Evolutionary conservation across 2,888 invertebrate species (phyloP).

Genomic region (Argynnis bischoffii): DNA sequence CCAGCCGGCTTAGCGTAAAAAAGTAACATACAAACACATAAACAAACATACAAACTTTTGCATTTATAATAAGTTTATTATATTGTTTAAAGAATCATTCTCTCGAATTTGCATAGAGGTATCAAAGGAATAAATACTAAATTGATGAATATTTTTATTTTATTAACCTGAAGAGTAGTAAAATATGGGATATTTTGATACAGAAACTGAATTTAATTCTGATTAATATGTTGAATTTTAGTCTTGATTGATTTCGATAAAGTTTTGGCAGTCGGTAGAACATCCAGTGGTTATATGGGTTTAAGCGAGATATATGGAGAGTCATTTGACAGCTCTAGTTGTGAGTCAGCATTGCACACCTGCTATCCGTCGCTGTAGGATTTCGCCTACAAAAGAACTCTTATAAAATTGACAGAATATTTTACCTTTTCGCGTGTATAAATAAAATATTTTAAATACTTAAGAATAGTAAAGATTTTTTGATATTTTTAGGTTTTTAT

Average conservation of each 20-base stretch:
- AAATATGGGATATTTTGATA: no score
- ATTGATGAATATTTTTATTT: no score
- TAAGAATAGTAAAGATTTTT: neutral
- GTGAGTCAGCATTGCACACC: conserved; percentile 12
- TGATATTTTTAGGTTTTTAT: no score
- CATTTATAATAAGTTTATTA: no score
- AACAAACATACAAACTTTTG: no score
- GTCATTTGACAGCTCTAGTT: conserved; percentile 10
- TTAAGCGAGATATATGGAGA: conserved; percentile 23
- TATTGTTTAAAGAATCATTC: no score
- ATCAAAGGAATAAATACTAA: no score
- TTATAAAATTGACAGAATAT: conserved; percentile 1
- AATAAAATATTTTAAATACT: neutral
- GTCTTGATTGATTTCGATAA: conserved; percentile 15
- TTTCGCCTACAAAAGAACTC: neutral
- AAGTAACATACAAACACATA: no score
- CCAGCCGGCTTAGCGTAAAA: no score
- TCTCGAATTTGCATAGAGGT: no score
- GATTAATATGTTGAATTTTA: conserved; percentile 1
- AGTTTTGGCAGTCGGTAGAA: conserved; percentile 9
- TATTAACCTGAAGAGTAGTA: no score
- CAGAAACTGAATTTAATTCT: no score
- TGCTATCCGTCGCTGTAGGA: conserved; percentile 13
- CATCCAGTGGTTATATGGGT: conserved; percentile 9
- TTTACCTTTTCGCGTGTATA: neutral